These are phyloP conservation scores for Leptinotarsa rubiginosa DNA, from an alignment of 2,888 invertebrate species.

Conservation along the genomic window DNA sequence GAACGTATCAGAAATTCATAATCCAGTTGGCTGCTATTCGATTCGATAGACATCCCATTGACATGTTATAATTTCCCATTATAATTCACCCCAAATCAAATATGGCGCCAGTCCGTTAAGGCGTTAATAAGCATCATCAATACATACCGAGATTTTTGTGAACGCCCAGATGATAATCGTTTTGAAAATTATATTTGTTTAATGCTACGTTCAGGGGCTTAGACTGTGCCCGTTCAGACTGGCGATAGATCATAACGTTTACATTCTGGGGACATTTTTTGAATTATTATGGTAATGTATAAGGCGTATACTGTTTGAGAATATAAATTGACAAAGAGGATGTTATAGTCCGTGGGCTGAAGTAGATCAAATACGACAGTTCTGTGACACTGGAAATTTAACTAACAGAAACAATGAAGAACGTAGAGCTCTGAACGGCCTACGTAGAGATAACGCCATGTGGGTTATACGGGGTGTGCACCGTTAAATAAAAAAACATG, in stretches of 20 bases:
- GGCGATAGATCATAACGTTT: constrained; percentile 45
- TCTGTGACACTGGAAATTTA: no score
- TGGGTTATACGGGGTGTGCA: no score
- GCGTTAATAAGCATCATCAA: constrained; percentile 58
- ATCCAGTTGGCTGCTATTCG: not conserved
- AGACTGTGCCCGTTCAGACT: constrained; percentile 55
- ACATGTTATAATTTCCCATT: constrained; percentile 30
- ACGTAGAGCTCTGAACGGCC: no score
- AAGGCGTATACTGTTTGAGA: constrained; percentile 67
- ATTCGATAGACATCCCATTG: constrained; percentile 1
- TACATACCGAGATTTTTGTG: constrained; percentile 51
- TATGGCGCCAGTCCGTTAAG: constrained; percentile 46
- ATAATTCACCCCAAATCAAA: constrained; percentile 42
- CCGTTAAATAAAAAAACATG: no score
- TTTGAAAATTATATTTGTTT: constrained; percentile 60
- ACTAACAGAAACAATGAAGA: no score
- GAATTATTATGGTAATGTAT: constrained; percentile 67
- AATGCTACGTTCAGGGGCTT: constrained; percentile 51
- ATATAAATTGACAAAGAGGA: constrained; percentile 65
- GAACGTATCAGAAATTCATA: no score
- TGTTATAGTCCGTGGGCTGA: constrained; percentile 31
- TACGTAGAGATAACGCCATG: no score
- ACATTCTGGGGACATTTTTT: constrained; percentile 63
- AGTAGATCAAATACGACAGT: not conserved
- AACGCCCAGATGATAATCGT: constrained; percentile 54